Evolutionary conservation across 2,797 vertebrate genomes (phyloP), one percentile per base, ranked within the genome.

Genomic region (Scarus forsteni): DNA sequence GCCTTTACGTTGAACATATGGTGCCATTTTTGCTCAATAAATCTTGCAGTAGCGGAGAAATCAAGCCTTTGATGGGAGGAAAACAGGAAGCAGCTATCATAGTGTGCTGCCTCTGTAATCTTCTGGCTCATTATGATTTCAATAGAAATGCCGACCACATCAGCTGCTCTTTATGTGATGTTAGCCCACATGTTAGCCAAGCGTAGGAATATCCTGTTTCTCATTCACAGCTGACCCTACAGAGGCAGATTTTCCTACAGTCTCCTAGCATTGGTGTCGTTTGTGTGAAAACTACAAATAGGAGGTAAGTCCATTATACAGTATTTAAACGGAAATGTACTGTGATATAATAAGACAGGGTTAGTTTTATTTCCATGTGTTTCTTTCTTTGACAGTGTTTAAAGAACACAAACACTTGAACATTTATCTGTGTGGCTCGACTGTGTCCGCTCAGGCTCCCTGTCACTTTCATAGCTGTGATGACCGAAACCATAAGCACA

Each of bases 111-210:
- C 66, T 86, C 70, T 75, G 60, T 85, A 82, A 85, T 86, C 83
- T 77, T 67, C 36, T 70, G 75, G 75, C 74, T 84, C 68, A 80
- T 85, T 81, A 73, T 68, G 77, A 69, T 78, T 85, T 66, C 79
- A 77, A 88, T 66, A 74, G 60, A 73, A 80, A 70, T 67, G 56
- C 48, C 7, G 50, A 59, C 79, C 69, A 71, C 72, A 74, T 80
- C 65, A 13, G 75, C 59, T 73, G 59, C 85, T 81, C 61, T 86
- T 86, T 72, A 11, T 52, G 78, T 18, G 16, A 54, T 16, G 59
- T 60, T 72, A 56, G 67, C 81, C 70, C 71, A 75, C 77, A 71
- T 54, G 58, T 69, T 79, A 67, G 77, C 71, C 63, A 51, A 66
- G 55, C 56, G n/a, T 15, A 46, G 70, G 64, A 76, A 77, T 71